Base-by-base conservation (phyloP, 2,113 vertebrate species). In the Thamnophis sirtalis region DNA sequence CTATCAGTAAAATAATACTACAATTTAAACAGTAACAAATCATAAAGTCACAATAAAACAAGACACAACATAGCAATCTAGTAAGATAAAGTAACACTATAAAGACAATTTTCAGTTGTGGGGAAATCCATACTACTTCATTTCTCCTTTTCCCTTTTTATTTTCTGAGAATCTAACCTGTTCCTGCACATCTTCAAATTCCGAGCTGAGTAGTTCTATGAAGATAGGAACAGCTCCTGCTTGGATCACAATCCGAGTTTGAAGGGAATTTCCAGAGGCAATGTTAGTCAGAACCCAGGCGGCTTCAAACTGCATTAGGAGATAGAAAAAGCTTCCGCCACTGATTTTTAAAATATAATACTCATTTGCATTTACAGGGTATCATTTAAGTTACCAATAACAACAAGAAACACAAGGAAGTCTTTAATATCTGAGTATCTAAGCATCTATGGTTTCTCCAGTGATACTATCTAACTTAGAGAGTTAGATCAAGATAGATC, bases 251-350 rank as follows among this genome's bases (percentile, higher is more conserved):
- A 99, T 99, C 53, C 98, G 98, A 8, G 99, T 99, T 97, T 99
- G 99, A 96, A 99, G 98, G 89, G 99, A 99, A 87, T 99, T 99
- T 89, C 99, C 99, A 38, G 99, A 99, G 85, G 99, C 99, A 94
- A 99, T 99, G 97, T 99, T 99, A 91, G 99, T 99, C 97, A 99
- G 96, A 87, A 99, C 99, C 99, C 99, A 99, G 0, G 99, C 99
- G 92, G 99, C 99, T 96, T 99, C 99, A 96, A 99, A 99, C 99
- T 99, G 91, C n/a, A 92, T 95, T 5, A 95, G 19, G 93, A 51
- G 94, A 93, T 0, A 94, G 13, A 92, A 54, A 68, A 22, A 11
- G 50, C 8, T 80, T 28, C 33, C 85, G 9, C 0, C 92, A 5
- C 58, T 48, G 9, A 86, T 86, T 91, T 50, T 26, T 33, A 88